These are phyloP conservation scores for Diachrysia chrysitis DNA, from an alignment of 2,888 invertebrate genomes.

Conservation along the genomic window DNA sequence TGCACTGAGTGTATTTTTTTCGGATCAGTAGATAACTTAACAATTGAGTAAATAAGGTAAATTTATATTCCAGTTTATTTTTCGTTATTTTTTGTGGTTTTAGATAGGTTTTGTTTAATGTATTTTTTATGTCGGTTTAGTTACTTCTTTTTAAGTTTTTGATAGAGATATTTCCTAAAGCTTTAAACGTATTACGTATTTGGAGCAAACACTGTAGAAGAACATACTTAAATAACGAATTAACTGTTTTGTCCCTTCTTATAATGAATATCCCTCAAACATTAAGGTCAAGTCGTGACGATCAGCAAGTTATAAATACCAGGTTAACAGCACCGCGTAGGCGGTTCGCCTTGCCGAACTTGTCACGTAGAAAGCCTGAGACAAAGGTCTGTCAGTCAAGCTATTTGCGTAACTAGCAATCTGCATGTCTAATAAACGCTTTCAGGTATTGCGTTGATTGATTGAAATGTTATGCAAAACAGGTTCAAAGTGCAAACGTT, in stretches of 20 bases:
- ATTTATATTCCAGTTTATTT: too few relatives aligned
- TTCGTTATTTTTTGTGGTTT: too few relatives aligned
- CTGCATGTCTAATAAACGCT: slow-evolving; percentile 50
- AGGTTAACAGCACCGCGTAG: slow-evolving; percentile 50
- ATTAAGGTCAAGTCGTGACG: slow-evolving; percentile 48
- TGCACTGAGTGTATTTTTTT: too few relatives aligned
- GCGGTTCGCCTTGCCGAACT: slow-evolving; percentile 62
- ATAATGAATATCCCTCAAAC: slow-evolving; percentile 25
- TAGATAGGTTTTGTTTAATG: too few relatives aligned
- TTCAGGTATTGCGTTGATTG: slow-evolving; percentile 49
- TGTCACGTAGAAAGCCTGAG: slow-evolving; percentile 64
- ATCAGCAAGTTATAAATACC: slow-evolving; percentile 47
- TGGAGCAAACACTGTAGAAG: not conserved
- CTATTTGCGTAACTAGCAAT: slow-evolving; percentile 55
- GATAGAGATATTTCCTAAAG: too few relatives aligned
- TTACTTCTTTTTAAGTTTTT: too few relatives aligned
- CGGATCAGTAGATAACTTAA: too few relatives aligned
- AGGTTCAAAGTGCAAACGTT: slow-evolving; percentile 54
- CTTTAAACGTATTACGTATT: too few relatives aligned
- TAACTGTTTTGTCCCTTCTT: not conserved
- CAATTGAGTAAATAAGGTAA: too few relatives aligned
- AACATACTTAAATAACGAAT: slow-evolving; percentile 4
- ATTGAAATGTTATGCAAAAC: slow-evolving; percentile 51
- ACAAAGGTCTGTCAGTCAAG: slow-evolving; percentile 55
- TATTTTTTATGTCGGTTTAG: too few relatives aligned